Conservation (phyloP, 2,888 invertebrate species). For the Tetrapedia diversipes region DNA sequence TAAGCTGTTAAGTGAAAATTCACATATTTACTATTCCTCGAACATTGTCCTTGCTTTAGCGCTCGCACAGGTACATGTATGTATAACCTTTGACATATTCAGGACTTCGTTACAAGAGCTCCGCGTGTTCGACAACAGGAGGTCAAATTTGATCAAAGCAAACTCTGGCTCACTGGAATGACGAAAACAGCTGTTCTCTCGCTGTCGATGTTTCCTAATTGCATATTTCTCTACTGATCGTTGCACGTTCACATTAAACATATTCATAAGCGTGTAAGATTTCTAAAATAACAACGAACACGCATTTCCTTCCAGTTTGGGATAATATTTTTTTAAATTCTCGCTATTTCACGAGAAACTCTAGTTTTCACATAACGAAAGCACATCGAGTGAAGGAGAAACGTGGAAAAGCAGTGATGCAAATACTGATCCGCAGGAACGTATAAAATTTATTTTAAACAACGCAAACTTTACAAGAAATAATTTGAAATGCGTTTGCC, state of each 20-base stretch:
- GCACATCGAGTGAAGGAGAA: too few relatives aligned
- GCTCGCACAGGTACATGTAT: not conserved
- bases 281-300: not conserved
- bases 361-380: too few relatives aligned
- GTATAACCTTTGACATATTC: constrained; percentile 46
- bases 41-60: not conserved
- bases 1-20: too few relatives aligned
- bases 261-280: not conserved
- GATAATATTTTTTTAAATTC: too few relatives aligned
- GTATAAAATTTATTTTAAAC: too few relatives aligned
- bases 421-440: too few relatives aligned
- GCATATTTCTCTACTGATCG: constrained; percentile 6
- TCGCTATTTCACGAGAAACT: too few relatives aligned
- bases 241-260: not conserved
- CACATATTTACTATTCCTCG: not conserved
- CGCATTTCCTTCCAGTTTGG: not conserved
- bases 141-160: constrained; percentile 56
- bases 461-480: too few relatives aligned
- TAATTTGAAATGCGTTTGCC: too few relatives aligned
- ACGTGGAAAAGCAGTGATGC: too few relatives aligned
- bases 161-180: not conserved
- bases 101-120: constrained; percentile 27
- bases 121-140: constrained; percentile 34
- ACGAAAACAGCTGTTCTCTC: constrained; percentile 45
- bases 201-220: constrained; percentile 31